Conservation (phyloP, 2,888 invertebrate species). For the Nomada lathburiana region DNA sequence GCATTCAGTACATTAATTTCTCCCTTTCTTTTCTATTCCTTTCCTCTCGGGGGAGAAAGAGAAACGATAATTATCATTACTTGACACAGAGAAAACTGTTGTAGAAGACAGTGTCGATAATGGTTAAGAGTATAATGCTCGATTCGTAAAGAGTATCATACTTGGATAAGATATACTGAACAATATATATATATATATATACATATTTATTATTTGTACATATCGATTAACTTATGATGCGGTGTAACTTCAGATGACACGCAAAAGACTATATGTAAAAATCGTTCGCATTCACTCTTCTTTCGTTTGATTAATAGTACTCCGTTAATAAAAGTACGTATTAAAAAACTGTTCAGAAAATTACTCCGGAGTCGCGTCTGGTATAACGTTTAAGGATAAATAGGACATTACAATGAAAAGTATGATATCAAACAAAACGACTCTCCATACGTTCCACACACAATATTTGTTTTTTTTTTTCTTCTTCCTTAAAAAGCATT, state of each 20-base stretch:
- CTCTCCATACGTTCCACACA: slow-evolving; percentile 45
- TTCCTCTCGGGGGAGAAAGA: not conserved
- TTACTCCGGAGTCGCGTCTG: slow-evolving; percentile 48
- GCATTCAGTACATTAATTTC: slow-evolving; percentile 21
- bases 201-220: slow-evolving; percentile 79
- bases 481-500: slow-evolving; percentile 38
- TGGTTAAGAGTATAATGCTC: slow-evolving; percentile 33
- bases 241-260: slow-evolving; percentile 46
- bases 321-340: slow-evolving; percentile 3
- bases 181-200: slow-evolving; percentile 51
- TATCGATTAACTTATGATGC: slow-evolving; percentile 68
- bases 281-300: slow-evolving; percentile 15
- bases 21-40: not conserved
- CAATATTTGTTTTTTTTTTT: slow-evolving; percentile 14
- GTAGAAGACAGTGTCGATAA: slow-evolving; percentile 19
- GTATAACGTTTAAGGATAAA: slow-evolving; percentile 62
- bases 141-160: slow-evolving; percentile 44
- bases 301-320: slow-evolving; percentile 6
- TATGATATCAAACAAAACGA: slow-evolving; percentile 67
- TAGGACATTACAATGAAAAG: slow-evolving; percentile 67
- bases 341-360: slow-evolving; percentile 28
- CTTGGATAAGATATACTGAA: slow-evolving; percentile 60
- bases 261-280: slow-evolving; percentile 21
- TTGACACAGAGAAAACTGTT: slow-evolving; percentile 16
- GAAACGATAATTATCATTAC: not conserved